A percentile compares a stretch with the other conserved stretches of the same genome.
Conservation (phyloP, 2,797 vertebrate species). For the Poecilia wingei region DNA sequence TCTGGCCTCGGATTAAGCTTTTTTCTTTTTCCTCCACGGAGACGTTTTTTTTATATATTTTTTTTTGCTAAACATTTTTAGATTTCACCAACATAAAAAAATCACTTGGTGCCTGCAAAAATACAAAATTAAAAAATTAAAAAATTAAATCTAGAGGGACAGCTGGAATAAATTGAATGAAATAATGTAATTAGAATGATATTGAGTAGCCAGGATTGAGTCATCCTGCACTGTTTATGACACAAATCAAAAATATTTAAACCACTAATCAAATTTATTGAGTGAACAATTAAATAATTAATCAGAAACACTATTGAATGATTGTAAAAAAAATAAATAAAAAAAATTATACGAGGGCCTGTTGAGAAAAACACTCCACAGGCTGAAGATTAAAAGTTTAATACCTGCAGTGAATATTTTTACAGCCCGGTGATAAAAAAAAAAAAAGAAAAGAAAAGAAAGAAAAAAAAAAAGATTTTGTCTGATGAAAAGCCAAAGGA, state of each 20-base stretch:
- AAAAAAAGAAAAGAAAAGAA: too few species aligned
- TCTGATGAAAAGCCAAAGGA: slow-evolving; percentile 1
- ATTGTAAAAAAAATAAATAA: slow-evolving; percentile 2
- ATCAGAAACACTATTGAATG: neutral
- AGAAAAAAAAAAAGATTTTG: slow-evolving; percentile 1
- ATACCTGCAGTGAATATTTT: slow-evolving; percentile 18
- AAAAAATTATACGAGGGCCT: neutral
- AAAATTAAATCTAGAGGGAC: neutral
- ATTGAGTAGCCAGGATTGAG: neutral
- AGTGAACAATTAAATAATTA: slow-evolving; percentile 10
- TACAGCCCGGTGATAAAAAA: neutral
- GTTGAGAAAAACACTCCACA: neutral
- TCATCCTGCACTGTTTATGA: neutral
- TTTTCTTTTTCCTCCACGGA: neutral
- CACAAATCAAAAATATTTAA: neutral
- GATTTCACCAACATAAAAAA: neutral
- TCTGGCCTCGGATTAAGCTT: neutral
- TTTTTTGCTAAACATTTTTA: neutral
- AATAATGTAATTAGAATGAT: neutral
- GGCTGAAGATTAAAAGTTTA: slow-evolving; percentile 23
- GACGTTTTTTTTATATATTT: neutral
- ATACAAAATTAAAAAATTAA: neutral
- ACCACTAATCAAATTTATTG: slow-evolving; percentile 9
- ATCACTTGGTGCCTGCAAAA: neutral
- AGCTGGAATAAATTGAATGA: neutral